Evolutionary conservation across 2,797 vertebrate species (phyloP).

Genomic region (Poliocrania exsul): DNA sequence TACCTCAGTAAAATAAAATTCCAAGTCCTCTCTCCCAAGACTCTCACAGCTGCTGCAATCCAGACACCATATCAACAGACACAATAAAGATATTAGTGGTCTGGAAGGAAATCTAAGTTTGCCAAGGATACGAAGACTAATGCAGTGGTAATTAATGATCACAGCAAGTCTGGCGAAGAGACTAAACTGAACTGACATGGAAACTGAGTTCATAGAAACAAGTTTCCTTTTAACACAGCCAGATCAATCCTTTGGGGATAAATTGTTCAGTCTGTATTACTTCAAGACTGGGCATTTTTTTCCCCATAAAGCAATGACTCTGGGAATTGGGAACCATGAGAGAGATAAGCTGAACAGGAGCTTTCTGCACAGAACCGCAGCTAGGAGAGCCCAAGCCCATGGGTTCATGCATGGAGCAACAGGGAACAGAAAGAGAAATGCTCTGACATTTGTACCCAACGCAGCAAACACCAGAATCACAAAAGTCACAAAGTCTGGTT

Average conservation of each 20-base stretch:
- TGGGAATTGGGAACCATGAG: not conserved
- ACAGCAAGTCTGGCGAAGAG: not conserved
- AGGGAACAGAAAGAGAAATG: not conserved
- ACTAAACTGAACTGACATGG: not conserved
- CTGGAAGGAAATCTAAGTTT: slow-evolving; percentile 17
- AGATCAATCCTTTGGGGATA: not conserved
- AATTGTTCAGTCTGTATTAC: not conserved
- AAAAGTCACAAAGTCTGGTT: not conserved
- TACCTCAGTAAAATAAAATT: slow-evolving; percentile 20
- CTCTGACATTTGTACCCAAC: not conserved
- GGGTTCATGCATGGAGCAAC: rapidly evolving
- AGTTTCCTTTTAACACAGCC: not conserved
- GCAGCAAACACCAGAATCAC: not conserved
- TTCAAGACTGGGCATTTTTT: not conserved
- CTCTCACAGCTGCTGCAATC: not conserved
- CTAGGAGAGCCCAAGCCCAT: not conserved
- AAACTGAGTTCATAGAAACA: not conserved
- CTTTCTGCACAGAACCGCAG: not conserved
- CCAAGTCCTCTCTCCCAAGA: not conserved
- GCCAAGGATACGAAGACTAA: not conserved
- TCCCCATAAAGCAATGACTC: not conserved
- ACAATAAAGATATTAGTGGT: not conserved
- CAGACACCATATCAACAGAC: not conserved
- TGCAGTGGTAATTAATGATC: slow-evolving; percentile 25
- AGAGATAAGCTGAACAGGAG: not conserved